phyloP scores from a whole-genome alignment of 1,140 invertebrate species.

The Drosophila bocki region DNA sequence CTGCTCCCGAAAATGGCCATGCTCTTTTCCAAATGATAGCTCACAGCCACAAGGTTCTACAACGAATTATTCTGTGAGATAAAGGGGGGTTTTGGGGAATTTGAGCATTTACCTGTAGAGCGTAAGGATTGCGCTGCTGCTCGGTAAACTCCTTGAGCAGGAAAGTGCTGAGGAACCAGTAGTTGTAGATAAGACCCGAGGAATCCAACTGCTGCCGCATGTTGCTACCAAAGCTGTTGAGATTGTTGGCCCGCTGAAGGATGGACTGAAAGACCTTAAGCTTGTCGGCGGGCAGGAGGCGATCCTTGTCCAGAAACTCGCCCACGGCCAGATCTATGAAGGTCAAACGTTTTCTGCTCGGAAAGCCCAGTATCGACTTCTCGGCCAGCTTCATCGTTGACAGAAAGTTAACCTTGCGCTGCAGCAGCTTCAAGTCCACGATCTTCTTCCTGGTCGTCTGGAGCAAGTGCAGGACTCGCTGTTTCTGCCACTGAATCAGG shows the following conservation, averaged over 20 bases:
- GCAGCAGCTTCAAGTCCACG: conserved; percentile 56
- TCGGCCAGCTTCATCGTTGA: conserved; percentile 58
- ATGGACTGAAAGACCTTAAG: conserved; percentile 55
- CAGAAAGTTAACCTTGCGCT: conserved; percentile 57
- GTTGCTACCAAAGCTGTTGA: conserved; percentile 36
- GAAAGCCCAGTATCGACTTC: conserved; percentile 51
- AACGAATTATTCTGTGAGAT: neutral
- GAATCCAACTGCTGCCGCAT: conserved; percentile 47
- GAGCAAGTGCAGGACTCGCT: conserved; percentile 71
- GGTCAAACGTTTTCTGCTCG: conserved; percentile 38
- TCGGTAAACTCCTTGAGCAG: conserved; percentile 59
- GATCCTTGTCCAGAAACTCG: conserved; percentile 64
- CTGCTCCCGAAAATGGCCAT: conserved; percentile 30
- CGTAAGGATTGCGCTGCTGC: conserved; percentile 54
- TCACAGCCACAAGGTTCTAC: conserved; percentile 56
- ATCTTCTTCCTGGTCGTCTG: conserved; percentile 86
- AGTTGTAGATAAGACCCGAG: conserved; percentile 36
- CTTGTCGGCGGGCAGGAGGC: conserved; percentile 52
- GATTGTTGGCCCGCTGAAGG: conserved; percentile 32
- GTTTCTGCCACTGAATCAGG: conserved; percentile 64
- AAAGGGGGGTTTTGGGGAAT: neutral
- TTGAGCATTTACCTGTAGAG: conserved; percentile 40
- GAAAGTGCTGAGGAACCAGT: conserved; percentile 30
- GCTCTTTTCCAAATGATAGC: conserved; percentile 57
- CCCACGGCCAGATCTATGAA: conserved; percentile 48